Evolutionary conservation across 2,888 invertebrate genomes (phyloP), one percentile per base, ranked within the genome.

Genomic region (Lissonota sp.): DNA sequence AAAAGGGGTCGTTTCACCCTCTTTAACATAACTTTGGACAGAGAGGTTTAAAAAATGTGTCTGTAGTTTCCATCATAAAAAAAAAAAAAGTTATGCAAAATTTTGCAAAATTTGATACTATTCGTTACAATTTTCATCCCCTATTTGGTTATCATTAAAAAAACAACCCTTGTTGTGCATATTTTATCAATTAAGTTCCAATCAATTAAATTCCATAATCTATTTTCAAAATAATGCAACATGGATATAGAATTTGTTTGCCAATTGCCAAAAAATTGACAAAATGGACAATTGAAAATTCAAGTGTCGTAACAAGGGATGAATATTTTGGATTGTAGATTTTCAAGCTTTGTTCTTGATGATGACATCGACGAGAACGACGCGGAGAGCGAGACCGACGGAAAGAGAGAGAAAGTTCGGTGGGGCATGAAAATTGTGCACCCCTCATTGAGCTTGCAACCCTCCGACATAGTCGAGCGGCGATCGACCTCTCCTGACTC

Each of bases 311-410:
- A 26, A 26, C 3, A 26, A 26, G 26, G 26, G 44, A 44, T 44
- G 44, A 44, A 8, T 44, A 1, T 2, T 44, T 44, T 44, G 44
- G 10, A 12, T 26, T 26, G 7, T 12, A 6, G 6, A 14, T 53
- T 49, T 10, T 4, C 49, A 26, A 26, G 26, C 26, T 14, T 53
- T 6, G 53, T 53, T 12, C 12, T 53, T 14, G 53, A 53, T 12
- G 53, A 60, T 12, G 72, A 51, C 44, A 55, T 51, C 6, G 49
- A 92, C 87, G 16, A 92, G 88, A 79, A 93, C 93, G 49, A 93
- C 89, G 93, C 79, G 93, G 93, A 94, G 93, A 85, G 94, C 16
- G 10, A 10, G 49, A 60, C 10, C 40, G 71, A 58, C 53, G 70
- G 78, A 69, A 60, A 64, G 73, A 79, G 69, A 60, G 69, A 79